A percentile compares a stretch with the other conserved stretches of the same genome.
Evolutionary conservation across 1,140 invertebrate genomes (phyloP).

Genomic region (Cataglyphis hispanica): DNA sequence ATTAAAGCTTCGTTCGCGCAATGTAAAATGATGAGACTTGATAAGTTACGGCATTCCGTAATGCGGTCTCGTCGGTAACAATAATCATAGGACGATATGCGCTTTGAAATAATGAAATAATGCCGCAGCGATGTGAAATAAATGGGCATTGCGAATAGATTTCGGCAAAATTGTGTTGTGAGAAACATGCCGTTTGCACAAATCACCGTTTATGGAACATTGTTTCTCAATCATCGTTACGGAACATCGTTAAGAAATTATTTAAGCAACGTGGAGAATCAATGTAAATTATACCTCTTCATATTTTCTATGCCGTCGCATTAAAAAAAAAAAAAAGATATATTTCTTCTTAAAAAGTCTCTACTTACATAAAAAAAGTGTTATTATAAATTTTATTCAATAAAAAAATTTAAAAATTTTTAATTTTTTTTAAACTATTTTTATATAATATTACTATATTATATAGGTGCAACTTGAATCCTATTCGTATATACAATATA

Average conservation of each 20-base stretch:
- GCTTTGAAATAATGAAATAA: slow-evolving; percentile 53
- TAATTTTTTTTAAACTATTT: neutral
- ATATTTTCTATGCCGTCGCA: neutral
- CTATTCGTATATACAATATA: neutral
- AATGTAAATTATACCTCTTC: slow-evolving; percentile 48
- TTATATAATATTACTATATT: neutral
- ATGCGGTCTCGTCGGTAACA: slow-evolving; percentile 32
- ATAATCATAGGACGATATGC: slow-evolving; percentile 47
- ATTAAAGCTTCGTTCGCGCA: slow-evolving; percentile 1
- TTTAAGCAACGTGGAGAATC: slow-evolving; percentile 37
- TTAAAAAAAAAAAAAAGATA: neutral
- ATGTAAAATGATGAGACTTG: slow-evolving; percentile 39
- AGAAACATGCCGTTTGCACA: slow-evolving; percentile 49
- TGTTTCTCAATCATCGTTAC: slow-evolving; percentile 23
- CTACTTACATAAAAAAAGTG: neutral
- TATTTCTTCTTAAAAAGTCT: neutral
- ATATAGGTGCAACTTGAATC: neutral
- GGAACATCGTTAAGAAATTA: slow-evolving; percentile 22
- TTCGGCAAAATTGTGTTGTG: slow-evolving; percentile 49
- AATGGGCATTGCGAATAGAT: slow-evolving; percentile 37
- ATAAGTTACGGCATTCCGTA: slow-evolving; percentile 33
- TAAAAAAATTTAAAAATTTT: no score
- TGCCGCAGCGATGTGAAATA: slow-evolving; percentile 43
- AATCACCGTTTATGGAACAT: slow-evolving; percentile 33
- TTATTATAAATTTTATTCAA: neutral